Conservation (phyloP, 2,797 vertebrate genomes). For the Sitta carolinensis region DNA sequence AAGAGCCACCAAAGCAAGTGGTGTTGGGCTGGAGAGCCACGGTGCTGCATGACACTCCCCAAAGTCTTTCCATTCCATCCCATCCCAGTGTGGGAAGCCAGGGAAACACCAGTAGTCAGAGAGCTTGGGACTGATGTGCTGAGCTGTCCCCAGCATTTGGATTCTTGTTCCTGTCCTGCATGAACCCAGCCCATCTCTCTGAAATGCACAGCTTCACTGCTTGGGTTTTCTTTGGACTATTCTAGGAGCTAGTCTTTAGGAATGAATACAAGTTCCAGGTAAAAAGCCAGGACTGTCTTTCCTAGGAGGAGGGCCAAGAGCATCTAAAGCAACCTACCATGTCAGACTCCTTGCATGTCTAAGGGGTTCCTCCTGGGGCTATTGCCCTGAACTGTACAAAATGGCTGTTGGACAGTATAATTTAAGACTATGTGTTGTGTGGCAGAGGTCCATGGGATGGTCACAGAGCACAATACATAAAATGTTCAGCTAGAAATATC, state of each 20-base stretch:
- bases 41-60: neutral
- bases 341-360: neutral
- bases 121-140: neutral
- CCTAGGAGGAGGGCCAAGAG: neutral
- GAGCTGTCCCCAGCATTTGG: neutral
- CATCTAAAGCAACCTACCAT: neutral
- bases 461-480: neutral
- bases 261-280: neutral
- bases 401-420: neutral
- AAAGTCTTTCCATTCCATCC: neutral
- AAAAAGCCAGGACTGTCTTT: neutral
- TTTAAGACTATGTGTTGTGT: neutral
- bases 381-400: neutral
- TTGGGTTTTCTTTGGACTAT: neutral
- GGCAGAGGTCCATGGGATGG: neutral
- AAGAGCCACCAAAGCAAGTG: neutral
- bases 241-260: neutral
- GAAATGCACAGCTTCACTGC: neutral
- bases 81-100: neutral
- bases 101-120: neutral
- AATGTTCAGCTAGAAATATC: constrained; percentile 8
- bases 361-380: neutral
- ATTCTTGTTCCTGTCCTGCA: neutral
- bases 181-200: neutral
- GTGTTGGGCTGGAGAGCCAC: neutral